Percentiles rank a stretch among this genome's conserved stretches.
phyloP scores from a whole-genome alignment of 2,797 vertebrate species.

The Enteromius thamalakanensis region DNA sequence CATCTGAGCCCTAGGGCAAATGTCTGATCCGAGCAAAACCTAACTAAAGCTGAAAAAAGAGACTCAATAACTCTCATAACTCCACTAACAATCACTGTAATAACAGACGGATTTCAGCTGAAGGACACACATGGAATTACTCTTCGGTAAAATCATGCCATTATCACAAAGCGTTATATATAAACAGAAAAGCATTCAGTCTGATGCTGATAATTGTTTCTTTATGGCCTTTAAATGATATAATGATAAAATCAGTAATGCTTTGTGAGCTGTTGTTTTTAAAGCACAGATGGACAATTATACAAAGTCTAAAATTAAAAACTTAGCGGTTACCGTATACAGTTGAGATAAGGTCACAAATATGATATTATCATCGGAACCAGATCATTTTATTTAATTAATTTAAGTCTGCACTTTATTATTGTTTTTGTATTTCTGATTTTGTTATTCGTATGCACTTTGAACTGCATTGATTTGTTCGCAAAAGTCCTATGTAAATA shows the following conservation, averaged over 20 bases:
- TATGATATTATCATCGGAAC: background rate
- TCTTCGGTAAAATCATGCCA: background rate
- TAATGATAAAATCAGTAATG: background rate
- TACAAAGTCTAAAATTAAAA: background rate
- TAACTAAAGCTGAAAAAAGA: background rate
- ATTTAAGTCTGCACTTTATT: background rate
- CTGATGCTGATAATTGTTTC: too few relatives aligned
- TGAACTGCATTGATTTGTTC: background rate
- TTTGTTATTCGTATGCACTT: background rate
- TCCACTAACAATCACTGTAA: background rate
- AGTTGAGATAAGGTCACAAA: background rate
- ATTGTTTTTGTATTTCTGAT: too few relatives aligned
- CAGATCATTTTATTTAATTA: background rate
- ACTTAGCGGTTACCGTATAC: too few relatives aligned
- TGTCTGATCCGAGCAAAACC: background rate
- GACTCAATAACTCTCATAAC: background rate
- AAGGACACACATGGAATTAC: background rate
- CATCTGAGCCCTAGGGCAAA: background rate
- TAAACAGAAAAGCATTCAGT: background rate
- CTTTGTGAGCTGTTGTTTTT: background rate
- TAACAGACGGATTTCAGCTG: background rate
- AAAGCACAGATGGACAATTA: background rate
- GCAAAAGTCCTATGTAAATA: background rate
- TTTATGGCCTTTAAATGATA: background rate
- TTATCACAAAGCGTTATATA: background rate